Base-by-base conservation (phyloP, 2,888 invertebrate species). In the Calameuta filiformis region DNA sequence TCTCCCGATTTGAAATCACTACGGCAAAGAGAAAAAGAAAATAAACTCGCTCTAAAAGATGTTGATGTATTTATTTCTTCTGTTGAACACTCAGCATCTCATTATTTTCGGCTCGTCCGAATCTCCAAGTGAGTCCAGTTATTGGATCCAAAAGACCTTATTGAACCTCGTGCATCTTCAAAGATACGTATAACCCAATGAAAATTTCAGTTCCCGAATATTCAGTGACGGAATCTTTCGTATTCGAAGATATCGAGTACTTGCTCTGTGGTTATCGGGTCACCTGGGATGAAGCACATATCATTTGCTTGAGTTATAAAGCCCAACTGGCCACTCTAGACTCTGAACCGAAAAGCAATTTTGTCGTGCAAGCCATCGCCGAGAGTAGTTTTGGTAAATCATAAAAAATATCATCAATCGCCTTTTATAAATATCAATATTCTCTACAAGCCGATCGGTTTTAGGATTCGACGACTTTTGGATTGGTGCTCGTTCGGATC, bases 211-310 rank as follows among this genome's bases (percentile, higher is more conserved):
- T 12, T 35, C 35, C 74, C 9, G n/a, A 35, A 74, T 15, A 74
- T 35, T 35, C 74, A 31, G n/a, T 33, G 33, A n/a, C 33, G 68
- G 81, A 77, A 23, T 79, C 81, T 30, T 83, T 82, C 73, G 77
- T 83, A 11, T 74, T 82, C 11, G 77, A 85, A 34, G 79, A 83
- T 68, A 69, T 81, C 33, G 83, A 83, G 75, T 85, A 85, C 76
- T 78, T 82, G 33, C 81, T 85, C 33, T 82, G 83, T 73, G 80
- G 78, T 75, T 84, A 83, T 79, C 81, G 79, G 69, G 83, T 85
- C 12, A 82, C 82, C 34, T 85, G 85, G 83, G 82, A 85, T 75
- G 85, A 85, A 56, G 84, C 85, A 34, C 79, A 56, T 31, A 76
- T 83, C 6, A 83, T 85, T 80, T 85, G 85, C 75, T 81, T 81